Conservation (phyloP, 2,113 vertebrate genomes). For the Thunnus thynnus region DNA sequence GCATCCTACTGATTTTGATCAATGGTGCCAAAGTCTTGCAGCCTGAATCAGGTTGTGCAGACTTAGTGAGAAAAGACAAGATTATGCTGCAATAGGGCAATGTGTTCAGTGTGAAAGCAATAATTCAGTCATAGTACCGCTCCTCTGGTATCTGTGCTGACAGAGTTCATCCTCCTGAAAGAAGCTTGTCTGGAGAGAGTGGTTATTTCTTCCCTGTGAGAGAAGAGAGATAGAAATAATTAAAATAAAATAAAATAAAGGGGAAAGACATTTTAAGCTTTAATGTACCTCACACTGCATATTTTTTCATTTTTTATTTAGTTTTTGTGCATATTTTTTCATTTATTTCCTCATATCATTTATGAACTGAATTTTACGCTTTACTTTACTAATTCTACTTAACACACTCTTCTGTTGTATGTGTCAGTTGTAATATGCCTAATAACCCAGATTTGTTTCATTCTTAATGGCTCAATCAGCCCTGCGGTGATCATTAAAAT, state of each 20-base stretch:
- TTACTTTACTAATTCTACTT: conserved; percentile 1
- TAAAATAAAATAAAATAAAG: too few relatives aligned
- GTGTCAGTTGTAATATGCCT: not conserved
- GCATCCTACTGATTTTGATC: conserved; percentile 1
- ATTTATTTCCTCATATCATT: not conserved
- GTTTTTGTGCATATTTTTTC: not conserved
- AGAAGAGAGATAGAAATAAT: not conserved
- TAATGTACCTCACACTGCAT: not conserved
- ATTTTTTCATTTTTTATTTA: not conserved
- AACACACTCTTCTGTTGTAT: not conserved
- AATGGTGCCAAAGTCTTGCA: not conserved
- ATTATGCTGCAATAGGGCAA: not conserved
- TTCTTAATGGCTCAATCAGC: not conserved
- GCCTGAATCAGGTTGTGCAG: conserved; percentile 15
- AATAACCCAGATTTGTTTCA: not conserved
- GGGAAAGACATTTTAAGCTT: not conserved
- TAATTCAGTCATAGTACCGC: conserved; percentile 78
- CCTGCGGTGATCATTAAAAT: conserved; percentile 10
- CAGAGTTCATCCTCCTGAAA: conserved; percentile 89
- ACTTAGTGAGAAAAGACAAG: not conserved
- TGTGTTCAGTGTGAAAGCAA: conserved; percentile 17
- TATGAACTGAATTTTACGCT: not conserved
- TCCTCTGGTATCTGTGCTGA: conserved; percentile 84
- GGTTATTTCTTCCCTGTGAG: conserved; percentile 89
- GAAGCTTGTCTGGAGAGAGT: conserved; percentile 92